Evolutionary conservation across 2,797 vertebrate genomes (phyloP).

Genomic region (Diceros bicornis): DNA sequence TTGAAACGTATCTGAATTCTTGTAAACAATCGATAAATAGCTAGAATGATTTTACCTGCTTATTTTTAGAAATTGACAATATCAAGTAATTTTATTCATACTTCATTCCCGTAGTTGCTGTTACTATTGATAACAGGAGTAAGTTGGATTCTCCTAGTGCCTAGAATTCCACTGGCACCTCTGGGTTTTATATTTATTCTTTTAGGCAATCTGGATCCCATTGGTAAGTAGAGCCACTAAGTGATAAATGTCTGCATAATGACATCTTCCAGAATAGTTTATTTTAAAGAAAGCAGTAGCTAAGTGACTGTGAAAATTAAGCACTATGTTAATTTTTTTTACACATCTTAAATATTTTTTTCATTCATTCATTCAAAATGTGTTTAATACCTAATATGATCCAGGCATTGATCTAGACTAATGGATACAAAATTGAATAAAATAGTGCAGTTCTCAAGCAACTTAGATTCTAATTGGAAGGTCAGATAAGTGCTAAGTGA

Average conservation of each 20-base stretch:
- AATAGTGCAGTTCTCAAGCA: neutral
- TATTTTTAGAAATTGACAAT: conserved; percentile 44
- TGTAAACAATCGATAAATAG: conserved; percentile 86
- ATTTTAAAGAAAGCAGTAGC: neutral
- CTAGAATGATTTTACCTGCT: conserved; percentile 70
- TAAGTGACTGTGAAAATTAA: neutral
- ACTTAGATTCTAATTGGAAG: neutral
- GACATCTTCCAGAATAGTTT: neutral
- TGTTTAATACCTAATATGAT: neutral
- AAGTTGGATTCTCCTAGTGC: neutral
- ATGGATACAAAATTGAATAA: neutral
- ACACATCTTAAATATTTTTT: neutral
- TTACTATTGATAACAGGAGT: neutral
- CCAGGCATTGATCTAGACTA: neutral
- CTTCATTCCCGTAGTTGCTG: neutral
- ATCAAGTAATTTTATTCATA: neutral
- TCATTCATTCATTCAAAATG: neutral
- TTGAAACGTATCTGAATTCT: conserved; percentile 78
- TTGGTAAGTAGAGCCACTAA: neutral
- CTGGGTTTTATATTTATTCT: neutral
- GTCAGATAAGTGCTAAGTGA: neutral
- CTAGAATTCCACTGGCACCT: neutral
- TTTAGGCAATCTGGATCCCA: neutral
- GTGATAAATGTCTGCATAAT: neutral
- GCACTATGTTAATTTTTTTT: neutral